These are phyloP conservation scores for Mesaphorura yosii DNA, from an alignment of 1,140 invertebrate species.

Conservation along the genomic window DNA sequence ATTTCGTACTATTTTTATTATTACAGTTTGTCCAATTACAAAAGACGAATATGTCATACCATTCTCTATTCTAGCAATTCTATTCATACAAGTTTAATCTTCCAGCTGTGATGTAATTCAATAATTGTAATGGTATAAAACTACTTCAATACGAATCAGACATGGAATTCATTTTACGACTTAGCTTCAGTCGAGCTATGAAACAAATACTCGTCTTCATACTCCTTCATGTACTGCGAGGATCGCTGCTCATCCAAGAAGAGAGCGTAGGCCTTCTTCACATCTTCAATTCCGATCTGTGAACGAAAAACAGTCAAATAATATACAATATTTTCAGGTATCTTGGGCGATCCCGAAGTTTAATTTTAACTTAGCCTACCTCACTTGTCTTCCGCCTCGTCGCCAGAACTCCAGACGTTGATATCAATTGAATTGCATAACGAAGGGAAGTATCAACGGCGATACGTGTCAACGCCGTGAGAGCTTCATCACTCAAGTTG, in stretches of 20 bases:
- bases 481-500: conserved; percentile 81
- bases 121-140: no score
- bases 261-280: conserved; percentile 86
- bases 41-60: no score
- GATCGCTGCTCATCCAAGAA: conserved; percentile 91
- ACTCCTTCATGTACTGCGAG: conserved; percentile 84
- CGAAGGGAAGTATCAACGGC: conserved; percentile 83
- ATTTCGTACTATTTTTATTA: no score
- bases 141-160: no score
- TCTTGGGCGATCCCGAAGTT: not conserved
- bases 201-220: conserved; percentile 93
- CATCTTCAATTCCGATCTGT: conserved; percentile 71
- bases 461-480: conserved; percentile 82
- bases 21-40: no score
- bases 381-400: conserved; percentile 67
- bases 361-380: conserved; percentile 45
- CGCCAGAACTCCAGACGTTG: conserved; percentile 81
- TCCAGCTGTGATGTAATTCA: no score
- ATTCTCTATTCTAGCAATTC: no score
- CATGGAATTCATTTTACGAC: no score
- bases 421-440: conserved; percentile 98
- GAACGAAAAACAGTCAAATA: conserved; percentile 4
- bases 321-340: not conserved
- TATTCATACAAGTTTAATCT: no score
- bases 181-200: no score